Percentiles rank a stretch among this genome's conserved stretches.
phyloP scores from a whole-genome alignment of 2,113 vertebrate species.

The Lophotis ruficrista region DNA sequence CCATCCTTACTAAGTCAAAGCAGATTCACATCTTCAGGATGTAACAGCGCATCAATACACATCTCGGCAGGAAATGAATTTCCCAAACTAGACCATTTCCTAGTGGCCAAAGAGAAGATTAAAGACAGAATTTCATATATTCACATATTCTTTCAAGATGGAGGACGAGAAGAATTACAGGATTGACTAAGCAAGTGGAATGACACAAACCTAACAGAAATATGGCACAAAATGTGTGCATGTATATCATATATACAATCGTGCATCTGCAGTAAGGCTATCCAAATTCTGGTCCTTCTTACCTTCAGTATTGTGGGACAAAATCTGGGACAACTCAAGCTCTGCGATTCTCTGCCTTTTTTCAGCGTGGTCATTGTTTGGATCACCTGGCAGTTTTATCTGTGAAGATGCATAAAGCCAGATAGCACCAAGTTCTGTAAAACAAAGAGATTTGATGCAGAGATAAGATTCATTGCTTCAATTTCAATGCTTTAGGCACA shows the following conservation, averaged over 20 bases:
- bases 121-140: neutral
- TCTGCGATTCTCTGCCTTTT: neutral
- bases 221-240: neutral
- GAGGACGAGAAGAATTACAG: neutral
- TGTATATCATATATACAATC: accelerated
- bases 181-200: neutral
- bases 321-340: neutral
- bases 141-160: neutral
- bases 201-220: neutral
- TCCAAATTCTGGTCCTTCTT: neutral
- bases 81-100: neutral
- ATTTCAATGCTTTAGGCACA: neutral
- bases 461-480: neutral
- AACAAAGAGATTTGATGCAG: neutral
- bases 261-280: accelerated
- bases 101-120: neutral
- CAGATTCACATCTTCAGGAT: neutral
- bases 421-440: neutral
- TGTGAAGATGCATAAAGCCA: neutral
- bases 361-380: neutral
- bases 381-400: neutral
- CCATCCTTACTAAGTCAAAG: neutral
- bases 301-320: neutral
- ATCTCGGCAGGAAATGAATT: neutral
- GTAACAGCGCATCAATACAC: neutral